Evolutionary conservation across 35 echinoderm and acorn worm species (phyloP), one percentile per base, ranked within the genome.

Genomic region (Anneissia japonica): DNA sequence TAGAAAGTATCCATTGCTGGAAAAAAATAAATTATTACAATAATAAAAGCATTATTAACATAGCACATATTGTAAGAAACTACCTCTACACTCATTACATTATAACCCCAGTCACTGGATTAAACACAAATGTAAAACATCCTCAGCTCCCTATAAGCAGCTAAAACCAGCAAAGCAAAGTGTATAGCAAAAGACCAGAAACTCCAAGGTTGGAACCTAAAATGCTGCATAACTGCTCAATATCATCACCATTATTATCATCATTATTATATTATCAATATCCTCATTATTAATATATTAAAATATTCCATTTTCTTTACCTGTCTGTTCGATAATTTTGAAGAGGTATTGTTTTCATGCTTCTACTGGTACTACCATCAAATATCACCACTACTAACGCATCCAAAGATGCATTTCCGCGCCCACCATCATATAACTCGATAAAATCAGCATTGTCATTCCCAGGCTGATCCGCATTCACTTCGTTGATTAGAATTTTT

Each of bases 351-450:
- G 77, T 17, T 3, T 32, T 86, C 75, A 79, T 85, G 74, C 74
- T 76, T 84, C 21, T 32, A 56, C 41, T 84, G 6, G 30, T 36
- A 35, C 39, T 38, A 31, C 76, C 46, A 26, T 30, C 46, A 31
- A 84, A 99, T 21, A 94, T 75, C 51, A 94, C 89, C 33, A 99
- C 32, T 6, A 93, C 46, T 31, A 91, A 29, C 35, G 89, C 79
- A 75, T 94, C 96, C 40, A 99, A 40, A 0, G 92, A 72, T 10
- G 96, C 91, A 75, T 83, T 80, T 0, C 96, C 92, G 30, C 79
- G 81, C 23, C 92, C 96, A 26, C 96, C 96, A 86, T 99, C 96
- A 43, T 79, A 99, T n/a, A 99, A 75, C 79, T 94, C 96, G 36
- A 99, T 91, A 46, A 92, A 99, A 46, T 93, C 89, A n/a, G 73